Base-by-base conservation (phyloP, 2,113 vertebrate species). In the Xyrauchen texanus region DNA sequence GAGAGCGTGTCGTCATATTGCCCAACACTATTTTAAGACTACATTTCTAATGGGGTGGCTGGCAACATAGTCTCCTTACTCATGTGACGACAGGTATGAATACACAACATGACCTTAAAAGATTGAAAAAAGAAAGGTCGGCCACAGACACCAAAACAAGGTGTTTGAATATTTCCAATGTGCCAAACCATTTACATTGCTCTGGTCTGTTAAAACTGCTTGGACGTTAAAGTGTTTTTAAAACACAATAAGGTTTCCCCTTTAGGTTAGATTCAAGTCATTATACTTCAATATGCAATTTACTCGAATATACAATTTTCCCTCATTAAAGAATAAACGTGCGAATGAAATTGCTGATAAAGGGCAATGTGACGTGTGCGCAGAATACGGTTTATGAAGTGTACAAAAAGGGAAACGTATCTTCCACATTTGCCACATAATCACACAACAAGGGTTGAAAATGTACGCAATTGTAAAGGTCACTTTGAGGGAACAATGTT, bases 391-490 rank as follows among this genome's bases (percentile, higher is more conserved):
- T 58, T 34, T 34, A n/a, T 6, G 12, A 47, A 42, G 61, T 62
- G 52, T 4, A 11, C 42, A n/a, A 5, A 49, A 9, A 57, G n/a
- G n/a, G 42, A 55, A 69, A 55, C 51, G 13, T 2, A 7, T 4
- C 15, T 13, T 16, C 15, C 78, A 75, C 67, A 77, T 87, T 89
- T 93, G 90, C 86, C 85, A 84, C 87, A 80, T 83, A 81, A 87
- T 86, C 86, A 89, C 84, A 86, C 72, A n/a, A n/a, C n/a, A n/a
- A n/a, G n/a, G n/a, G n/a, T n/a, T n/a, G n/a, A 78, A 71, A 51
- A 64, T 7, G 21, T 66, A 78, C 83, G 49, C 13, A 4, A n/a
- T 60, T 0, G 57, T 64, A 88, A 90, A 90, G 86, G 88, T 88
- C 86, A 88, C 63, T 0, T 63, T 60, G 85, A 72, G 65, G 81